Evolutionary conservation across 1,140 invertebrate species (phyloP).

Genomic region (Phenacoccus solenopsis): DNA sequence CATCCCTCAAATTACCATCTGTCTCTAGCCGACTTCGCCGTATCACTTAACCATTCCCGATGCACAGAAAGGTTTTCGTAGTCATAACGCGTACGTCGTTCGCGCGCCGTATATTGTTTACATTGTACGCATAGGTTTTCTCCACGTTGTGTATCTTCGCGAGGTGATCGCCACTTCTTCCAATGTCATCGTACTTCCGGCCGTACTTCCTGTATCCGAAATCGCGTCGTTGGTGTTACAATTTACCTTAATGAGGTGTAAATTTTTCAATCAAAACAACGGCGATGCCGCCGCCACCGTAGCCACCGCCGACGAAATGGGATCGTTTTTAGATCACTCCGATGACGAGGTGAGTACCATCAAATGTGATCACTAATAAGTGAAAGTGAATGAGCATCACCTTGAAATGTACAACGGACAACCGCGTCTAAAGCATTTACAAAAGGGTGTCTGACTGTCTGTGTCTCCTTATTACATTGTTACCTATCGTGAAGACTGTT

Average conservation of each 20-base stretch:
- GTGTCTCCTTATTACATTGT: too few relatives aligned
- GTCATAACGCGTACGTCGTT: too few relatives aligned
- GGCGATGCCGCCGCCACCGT: background rate
- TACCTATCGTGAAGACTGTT: too few relatives aligned
- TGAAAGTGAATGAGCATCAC: too few relatives aligned
- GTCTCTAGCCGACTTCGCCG: background rate
- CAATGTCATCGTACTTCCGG: background rate
- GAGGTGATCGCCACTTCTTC: background rate
- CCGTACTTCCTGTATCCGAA: background rate
- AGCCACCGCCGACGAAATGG: background rate
- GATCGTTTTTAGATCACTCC: background rate
- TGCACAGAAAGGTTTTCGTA: background rate
- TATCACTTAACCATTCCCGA: background rate
- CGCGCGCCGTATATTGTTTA: too few relatives aligned
- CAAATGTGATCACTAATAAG: too few relatives aligned
- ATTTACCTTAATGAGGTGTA: background rate
- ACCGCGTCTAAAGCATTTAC: too few relatives aligned
- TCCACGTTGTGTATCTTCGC: too few relatives aligned
- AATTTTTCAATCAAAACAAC: background rate
- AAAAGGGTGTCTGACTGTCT: too few relatives aligned
- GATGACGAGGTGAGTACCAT: background rate
- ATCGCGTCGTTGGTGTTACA: background rate
- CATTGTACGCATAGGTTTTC: background rate
- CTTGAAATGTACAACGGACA: too few relatives aligned
- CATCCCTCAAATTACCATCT: conserved; percentile 17